Evolutionary conservation across 2,888 invertebrate genomes (phyloP), one percentile per base, ranked within the genome.

Genomic region (Mechanitis messenoides): DNA sequence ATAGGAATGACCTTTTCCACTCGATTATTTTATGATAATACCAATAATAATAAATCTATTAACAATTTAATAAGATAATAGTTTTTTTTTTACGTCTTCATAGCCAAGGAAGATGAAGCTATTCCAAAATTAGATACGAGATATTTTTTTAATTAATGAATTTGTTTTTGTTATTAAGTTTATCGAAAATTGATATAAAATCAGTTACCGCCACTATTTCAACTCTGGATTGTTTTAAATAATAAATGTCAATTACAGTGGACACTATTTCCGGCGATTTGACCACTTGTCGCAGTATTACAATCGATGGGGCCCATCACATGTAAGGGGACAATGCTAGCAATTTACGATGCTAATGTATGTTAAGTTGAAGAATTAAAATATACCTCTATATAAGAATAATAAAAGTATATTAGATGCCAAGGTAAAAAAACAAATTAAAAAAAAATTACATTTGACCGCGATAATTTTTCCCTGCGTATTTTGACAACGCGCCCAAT

Each of bases 401-500:
- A 46, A 46, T 45, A 46, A 12, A 42, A 6, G 9, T 42, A 38
- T 33, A 50, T 11, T 38, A 20, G 20, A 20, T 20, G 20, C 20
- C 12, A 11, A 12, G 9, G 20, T 20, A 9, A 53, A 38, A n/a
- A 56, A 47, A 46, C 33, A 54, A 54, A 33, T 53, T 11, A 28
- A 5, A 3, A 46, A 7, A 12, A 42, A 46, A 55, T 59, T 69
- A 69, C 56, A 58, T 45, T 62, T 72, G 97, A 70, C 94, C 94
- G 73, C 98, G 94, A 93, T 97, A 99, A 76, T 94, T 94, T 82
- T 95, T 95, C 66, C 99, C 99, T 62, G 99, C 99, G 78, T 93
- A 99, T 83, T 96, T 96, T 55, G 98, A 98, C 53, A 91, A 90
- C 28, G 93, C 91, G 31, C 99, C 99, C 66, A 99, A 92, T 81